A percentile compares a stretch with the other conserved stretches of the same genome.
These are phyloP conservation scores for Silurus aristotelis DNA, from an alignment of 2,797 vertebrate genomes.

Conservation along the genomic window DNA sequence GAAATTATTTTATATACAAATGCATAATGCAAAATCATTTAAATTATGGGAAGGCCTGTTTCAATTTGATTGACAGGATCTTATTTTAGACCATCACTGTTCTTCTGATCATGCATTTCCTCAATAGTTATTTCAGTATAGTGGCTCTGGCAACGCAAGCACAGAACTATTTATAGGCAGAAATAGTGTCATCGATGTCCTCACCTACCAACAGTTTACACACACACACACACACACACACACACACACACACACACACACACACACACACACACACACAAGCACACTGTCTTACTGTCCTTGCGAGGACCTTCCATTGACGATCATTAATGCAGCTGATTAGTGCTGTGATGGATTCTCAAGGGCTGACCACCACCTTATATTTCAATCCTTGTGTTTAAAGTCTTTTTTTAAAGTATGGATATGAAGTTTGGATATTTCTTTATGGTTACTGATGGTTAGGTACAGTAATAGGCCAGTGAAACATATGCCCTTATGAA, in stretches of 20 bases:
- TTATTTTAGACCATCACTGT: slow-evolving; percentile 16
- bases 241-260: slow-evolving; percentile 4
- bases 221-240: slow-evolving; percentile 4
- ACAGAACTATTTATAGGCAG: slow-evolving; percentile 33
- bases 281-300: background rate
- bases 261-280: slow-evolving; percentile 6
- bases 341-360: background rate
- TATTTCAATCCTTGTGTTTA: background rate
- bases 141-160: slow-evolving; percentile 5
- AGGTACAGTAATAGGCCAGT: background rate
- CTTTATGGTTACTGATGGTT: background rate
- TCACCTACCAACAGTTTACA: slow-evolving; percentile 11
- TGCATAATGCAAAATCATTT: background rate
- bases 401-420: background rate
- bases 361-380: background rate
- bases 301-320: too few species aligned
- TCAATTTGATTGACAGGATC: background rate
- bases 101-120: slow-evolving; percentile 6
- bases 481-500: background rate
- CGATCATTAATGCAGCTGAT: background rate
- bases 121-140: slow-evolving; percentile 28
- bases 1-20: background rate
- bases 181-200: slow-evolving; percentile 24
- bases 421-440: background rate
- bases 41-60: background rate